A percentile compares a stretch with the other conserved stretches of the same genome.
phyloP scores from a whole-genome alignment of 2,113 vertebrate genomes.

The Pollachius pollachius region DNA sequence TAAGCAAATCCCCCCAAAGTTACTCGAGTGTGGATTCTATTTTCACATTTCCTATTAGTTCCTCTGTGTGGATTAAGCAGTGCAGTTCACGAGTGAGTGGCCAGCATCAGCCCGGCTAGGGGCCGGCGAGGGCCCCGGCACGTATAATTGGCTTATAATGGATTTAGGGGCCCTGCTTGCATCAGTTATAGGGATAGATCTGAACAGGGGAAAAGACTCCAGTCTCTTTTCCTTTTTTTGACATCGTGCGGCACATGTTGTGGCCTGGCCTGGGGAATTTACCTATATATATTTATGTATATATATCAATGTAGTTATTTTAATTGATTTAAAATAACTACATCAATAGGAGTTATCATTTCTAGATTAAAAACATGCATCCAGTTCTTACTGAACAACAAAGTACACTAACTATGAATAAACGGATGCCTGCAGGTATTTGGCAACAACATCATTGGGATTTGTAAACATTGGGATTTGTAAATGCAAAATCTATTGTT shows the following conservation, averaged over 20 bases:
- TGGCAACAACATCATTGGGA: too few species aligned
- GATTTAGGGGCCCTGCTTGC: conserved; percentile 73
- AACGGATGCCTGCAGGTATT: too few species aligned
- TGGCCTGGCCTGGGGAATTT: too few species aligned
- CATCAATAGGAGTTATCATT: conserved; percentile 10
- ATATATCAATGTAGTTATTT: too few species aligned
- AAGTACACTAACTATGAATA: too few species aligned
- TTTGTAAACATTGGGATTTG: too few species aligned
- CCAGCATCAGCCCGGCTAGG: conserved; percentile 9
- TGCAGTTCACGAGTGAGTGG: conserved; percentile 64
- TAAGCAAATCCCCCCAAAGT: conserved; percentile 69
- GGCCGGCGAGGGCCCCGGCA: conserved; percentile 63
- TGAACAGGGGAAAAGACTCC: conserved; percentile 39
- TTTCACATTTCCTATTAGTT: conserved; percentile 83
- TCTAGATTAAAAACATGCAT: too few species aligned
- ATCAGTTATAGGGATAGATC: conserved; percentile 67
- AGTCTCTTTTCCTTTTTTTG: conserved; percentile 35
- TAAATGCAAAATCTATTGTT: too few species aligned
- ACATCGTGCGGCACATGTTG: conserved; percentile 28
- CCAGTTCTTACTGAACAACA: too few species aligned
- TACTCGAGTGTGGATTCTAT: conserved; percentile 75
- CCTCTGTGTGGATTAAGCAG: conserved; percentile 78
- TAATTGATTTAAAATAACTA: not conserved
- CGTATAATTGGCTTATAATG: conserved; percentile 76
- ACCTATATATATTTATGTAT: too few species aligned